phyloP scores from a whole-genome alignment of 2,888 invertebrate species.

The Stictocephala bisonia region DNA sequence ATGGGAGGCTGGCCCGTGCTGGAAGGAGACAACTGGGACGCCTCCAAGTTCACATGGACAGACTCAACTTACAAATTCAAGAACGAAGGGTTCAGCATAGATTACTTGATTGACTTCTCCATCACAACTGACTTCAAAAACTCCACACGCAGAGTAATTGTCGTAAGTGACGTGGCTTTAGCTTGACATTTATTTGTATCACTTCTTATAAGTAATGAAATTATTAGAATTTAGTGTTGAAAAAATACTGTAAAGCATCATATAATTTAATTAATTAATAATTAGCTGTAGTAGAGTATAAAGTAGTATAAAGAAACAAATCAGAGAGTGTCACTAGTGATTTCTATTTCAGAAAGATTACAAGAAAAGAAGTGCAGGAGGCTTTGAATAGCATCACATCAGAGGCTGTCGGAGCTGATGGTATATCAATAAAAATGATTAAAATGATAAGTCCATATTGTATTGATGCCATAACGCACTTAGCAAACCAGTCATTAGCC shows the following conservation, averaged over 20 bases:
- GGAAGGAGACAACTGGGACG: conserved; percentile 80
- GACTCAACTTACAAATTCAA: conserved; percentile 85
- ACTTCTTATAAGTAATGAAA: background rate
- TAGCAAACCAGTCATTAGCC: too few relatives aligned
- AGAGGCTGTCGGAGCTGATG: too few relatives aligned
- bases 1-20: conserved; percentile 96
- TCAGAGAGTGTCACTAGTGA: too few relatives aligned
- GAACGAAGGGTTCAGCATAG: conserved; percentile 83
- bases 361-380: too few relatives aligned
- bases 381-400: too few relatives aligned
- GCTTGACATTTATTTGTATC: background rate
- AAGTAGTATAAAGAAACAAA: too few relatives aligned
- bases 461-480: too few relatives aligned
- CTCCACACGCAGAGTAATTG: conserved; percentile 84
- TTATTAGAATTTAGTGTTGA: conserved; percentile 7
- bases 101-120: conserved; percentile 91
- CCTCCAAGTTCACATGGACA: conserved; percentile 80
- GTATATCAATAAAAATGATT: too few relatives aligned
- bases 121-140: conserved; percentile 91
- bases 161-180: conserved; percentile 76
- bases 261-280: background rate
- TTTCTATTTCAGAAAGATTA: too few relatives aligned
- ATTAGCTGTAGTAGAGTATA: too few relatives aligned
- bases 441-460: too few relatives aligned
- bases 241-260: background rate